Evolutionary conservation across 2,888 invertebrate genomes (phyloP), one percentile per base, ranked within the genome.

Genomic region (Cryptocephalus moraei): DNA sequence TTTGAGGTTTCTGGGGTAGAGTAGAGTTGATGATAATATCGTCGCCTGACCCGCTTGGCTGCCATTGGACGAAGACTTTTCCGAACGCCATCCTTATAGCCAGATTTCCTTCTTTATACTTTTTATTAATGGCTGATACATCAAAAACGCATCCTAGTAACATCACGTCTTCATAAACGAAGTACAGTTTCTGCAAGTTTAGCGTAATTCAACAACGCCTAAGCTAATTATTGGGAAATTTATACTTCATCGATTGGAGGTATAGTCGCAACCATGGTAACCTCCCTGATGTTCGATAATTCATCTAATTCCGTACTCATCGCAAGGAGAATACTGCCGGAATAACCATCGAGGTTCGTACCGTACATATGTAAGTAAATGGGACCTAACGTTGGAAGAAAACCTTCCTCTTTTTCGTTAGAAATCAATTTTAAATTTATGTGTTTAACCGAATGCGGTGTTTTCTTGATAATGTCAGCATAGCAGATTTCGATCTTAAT

Each of bases 321-420:
- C 8, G 85, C 76, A n/a, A 91, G 65, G 1, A 91, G 73, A 9
- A 91, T 58, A 43, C 85, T 77, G 0, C 91, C 91, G 22, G 81
- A 72, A 62, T 85, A 84, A 46, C 80, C 74, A 0, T 79, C 76
- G 47, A 79, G 76, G 0, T 75, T 64, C 11, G 72, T 72, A 1
- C 75, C 76, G 59, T 91, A 91, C 62, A 91, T 77, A 62, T 90
- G 83, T 1, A 92, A 64, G 61, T 82, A 84, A 0, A 84, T 80
- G 1, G 92, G 92, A 0, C 92, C 92, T 67, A 87, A 85, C 0
- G 85, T 84, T 0, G 91, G 91, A 31, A 86, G 60, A 81, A 89
- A 65, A 77, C 84, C 81, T 53, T 79, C 78, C 14, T 77, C 78
- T 31, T 56, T 56, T 42, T 79, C 79, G 62, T 78, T 76, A 4